Conservation (phyloP, 2,113 vertebrate species). For the Murina feae region DNA sequence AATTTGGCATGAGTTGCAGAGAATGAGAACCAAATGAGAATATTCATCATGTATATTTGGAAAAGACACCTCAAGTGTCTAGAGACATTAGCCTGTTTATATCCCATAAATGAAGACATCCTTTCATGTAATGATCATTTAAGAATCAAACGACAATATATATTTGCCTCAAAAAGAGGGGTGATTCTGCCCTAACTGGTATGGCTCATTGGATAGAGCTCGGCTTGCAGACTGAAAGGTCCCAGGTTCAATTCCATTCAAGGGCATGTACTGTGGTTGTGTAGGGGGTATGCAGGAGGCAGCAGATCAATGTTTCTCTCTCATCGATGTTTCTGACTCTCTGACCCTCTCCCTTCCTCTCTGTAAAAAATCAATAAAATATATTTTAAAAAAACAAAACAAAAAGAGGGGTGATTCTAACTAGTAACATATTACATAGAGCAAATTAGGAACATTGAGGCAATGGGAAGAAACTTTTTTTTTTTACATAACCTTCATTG, state of each 20-base stretch:
- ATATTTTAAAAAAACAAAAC: no score
- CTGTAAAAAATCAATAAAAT: no score
- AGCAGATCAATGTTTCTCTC: no score
- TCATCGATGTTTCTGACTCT: no score
- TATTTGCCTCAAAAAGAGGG: slow-evolving; percentile 7
- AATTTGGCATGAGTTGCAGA: not conserved
- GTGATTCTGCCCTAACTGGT: no score
- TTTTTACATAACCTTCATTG: not conserved
- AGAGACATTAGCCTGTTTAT: slow-evolving; percentile 39
- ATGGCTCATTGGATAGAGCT: no score
- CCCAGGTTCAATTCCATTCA: no score
- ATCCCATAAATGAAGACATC: slow-evolving; percentile 29
- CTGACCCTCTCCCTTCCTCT: no score
- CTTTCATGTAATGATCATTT: slow-evolving; percentile 39
- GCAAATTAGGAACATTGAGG: not conserved
- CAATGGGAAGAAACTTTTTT: not conserved
- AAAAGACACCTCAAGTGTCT: slow-evolving; percentile 40
- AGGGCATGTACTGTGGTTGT: no score
- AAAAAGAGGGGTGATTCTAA: not conserved
- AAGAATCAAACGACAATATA: slow-evolving; percentile 20
- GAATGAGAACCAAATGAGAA: slow-evolving; percentile 13
- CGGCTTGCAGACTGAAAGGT: no score
- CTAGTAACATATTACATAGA: not conserved
- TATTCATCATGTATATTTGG: slow-evolving; percentile 47
- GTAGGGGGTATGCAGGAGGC: no score